These are phyloP conservation scores for Crotalus horridus DNA, from an alignment of 2,113 vertebrate genomes.

Conservation along the genomic window DNA sequence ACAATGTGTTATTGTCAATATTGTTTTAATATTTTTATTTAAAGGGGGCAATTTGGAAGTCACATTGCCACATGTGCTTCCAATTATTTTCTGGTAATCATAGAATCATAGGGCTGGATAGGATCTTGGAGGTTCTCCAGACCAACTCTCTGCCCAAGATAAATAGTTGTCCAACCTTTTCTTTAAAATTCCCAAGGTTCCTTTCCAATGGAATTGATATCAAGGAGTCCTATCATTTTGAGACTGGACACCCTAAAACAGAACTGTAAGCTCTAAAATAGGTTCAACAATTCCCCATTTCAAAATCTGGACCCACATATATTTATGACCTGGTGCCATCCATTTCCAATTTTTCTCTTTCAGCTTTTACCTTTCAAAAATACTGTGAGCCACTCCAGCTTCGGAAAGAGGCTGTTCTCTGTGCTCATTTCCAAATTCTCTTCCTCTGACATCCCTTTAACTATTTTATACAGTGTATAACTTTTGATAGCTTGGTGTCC, in stretches of 20 bases:
- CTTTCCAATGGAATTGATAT: neutral
- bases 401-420: neutral
- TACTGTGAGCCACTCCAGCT: neutral
- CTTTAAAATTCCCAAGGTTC: neutral
- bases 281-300: neutral
- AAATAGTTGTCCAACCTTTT: neutral
- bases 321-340: neutral
- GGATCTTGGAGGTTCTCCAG: neutral
- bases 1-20: neutral
- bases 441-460: accelerated
- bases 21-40: neutral
- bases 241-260: neutral
- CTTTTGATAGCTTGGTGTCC: constrained; percentile 2
- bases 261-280: neutral
- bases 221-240: neutral
- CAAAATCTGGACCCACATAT: neutral
- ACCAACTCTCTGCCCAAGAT: no score
- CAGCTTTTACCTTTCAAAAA: neutral
- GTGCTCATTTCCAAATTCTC: neutral
- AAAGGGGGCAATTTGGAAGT: neutral
- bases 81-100: neutral
- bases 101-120: neutral
- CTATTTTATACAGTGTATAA: neutral
- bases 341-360: neutral
- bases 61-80: neutral